phyloP scores from a whole-genome alignment of 2,113 vertebrate genomes.

The Erpornis zantholeuca region DNA sequence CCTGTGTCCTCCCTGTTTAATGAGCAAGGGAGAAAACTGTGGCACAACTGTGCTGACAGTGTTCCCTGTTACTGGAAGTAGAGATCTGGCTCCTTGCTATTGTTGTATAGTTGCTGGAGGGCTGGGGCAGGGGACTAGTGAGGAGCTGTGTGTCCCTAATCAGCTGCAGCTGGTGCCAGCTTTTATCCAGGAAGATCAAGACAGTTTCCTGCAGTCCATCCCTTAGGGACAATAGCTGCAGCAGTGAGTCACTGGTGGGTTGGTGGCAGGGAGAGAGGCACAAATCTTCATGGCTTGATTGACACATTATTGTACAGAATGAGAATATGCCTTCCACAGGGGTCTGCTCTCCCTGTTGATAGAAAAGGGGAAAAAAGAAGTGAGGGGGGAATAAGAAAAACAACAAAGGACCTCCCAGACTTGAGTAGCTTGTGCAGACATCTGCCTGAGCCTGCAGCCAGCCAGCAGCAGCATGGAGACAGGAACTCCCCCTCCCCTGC shows the following conservation, averaged over 20 bases:
- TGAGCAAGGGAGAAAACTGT: neutral
- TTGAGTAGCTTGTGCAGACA: neutral
- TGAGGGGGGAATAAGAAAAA: neutral
- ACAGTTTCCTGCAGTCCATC: neutral
- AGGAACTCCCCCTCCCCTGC: neutral
- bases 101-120: neutral
- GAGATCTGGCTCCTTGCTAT: neutral
- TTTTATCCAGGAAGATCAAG: neutral
- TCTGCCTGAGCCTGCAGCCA: neutral
- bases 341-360: neutral
- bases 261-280: neutral
- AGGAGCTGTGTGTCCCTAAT: neutral
- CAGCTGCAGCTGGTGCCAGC: neutral
- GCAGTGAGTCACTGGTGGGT: neutral
- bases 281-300: neutral
- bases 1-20: neutral
- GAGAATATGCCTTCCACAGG: neutral
- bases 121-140: neutral
- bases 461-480: neutral
- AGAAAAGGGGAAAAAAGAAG: neutral
- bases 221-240: neutral
- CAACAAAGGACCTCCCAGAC: neutral
- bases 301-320: neutral
- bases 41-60: accelerated
- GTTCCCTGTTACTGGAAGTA: neutral